phyloP scores from a whole-genome alignment of 2,888 invertebrate genomes.

The Masnerella sp. region DNA sequence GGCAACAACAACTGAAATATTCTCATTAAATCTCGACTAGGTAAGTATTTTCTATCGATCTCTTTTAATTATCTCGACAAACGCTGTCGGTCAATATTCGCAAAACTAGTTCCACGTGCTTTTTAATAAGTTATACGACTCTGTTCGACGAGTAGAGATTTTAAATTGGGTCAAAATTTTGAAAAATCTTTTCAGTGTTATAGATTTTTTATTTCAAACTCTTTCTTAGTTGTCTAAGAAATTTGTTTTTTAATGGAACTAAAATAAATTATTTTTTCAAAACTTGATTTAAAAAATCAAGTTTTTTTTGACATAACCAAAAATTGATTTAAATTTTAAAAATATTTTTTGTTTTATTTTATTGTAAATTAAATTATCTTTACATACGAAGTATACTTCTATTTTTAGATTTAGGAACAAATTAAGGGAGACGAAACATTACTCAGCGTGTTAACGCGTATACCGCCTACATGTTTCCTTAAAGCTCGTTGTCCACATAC shows the following conservation, averaged over 20 bases:
- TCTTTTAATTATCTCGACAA: conserved; percentile 32
- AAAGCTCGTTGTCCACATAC: not conserved
- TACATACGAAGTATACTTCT: conserved; percentile 3
- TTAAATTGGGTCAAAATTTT: conserved; percentile 42
- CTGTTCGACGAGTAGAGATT: conserved; percentile 37
- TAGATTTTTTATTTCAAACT: too few species aligned
- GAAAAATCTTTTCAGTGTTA: too few species aligned
- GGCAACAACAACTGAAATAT: conserved; percentile 1
- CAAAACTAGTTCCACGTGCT: conserved; percentile 11
- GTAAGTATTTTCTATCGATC: conserved; percentile 18
- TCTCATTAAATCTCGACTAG: conserved; percentile 6
- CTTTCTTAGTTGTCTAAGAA: too few species aligned
- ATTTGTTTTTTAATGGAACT: too few species aligned
- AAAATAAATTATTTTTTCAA: too few species aligned
- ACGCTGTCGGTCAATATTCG: conserved; percentile 24
- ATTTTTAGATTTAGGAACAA: not conserved
- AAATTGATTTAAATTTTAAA: too few species aligned
- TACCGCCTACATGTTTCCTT: not conserved
- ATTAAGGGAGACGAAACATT: not conserved
- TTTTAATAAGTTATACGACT: conserved; percentile 33
- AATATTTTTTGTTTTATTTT: too few species aligned
- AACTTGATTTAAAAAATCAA: too few species aligned
- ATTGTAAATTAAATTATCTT: conserved; percentile 25
- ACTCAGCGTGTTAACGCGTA: conserved; percentile 10
- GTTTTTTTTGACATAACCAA: too few species aligned